These are phyloP conservation scores for Tridacna gigas DNA, from an alignment of 2,888 invertebrate species.

Conservation along the genomic window DNA sequence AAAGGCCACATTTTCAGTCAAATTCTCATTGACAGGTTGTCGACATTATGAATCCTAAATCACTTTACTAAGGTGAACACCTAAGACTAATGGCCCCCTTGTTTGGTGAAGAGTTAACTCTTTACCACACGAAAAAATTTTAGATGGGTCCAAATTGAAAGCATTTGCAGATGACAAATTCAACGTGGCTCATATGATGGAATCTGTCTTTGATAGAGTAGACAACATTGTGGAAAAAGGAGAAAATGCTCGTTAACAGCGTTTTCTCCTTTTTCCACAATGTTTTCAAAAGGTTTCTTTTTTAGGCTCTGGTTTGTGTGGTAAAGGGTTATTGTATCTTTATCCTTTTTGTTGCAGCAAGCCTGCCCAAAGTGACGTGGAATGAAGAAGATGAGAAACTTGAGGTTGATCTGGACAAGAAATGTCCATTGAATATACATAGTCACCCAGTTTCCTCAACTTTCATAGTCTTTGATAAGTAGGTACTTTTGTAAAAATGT, in stretches of 20 bases:
- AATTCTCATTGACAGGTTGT: too few relatives aligned
- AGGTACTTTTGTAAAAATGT: constrained; percentile 80
- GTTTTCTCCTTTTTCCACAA: background rate
- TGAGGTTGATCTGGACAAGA: constrained; percentile 87
- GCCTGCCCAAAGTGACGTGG: constrained; percentile 89
- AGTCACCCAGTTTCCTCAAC: constrained; percentile 89
- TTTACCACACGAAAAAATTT: too few relatives aligned
- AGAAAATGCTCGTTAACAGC: background rate
- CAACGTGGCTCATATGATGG: too few relatives aligned
- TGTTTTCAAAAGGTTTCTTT: background rate
- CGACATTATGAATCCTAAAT: too few relatives aligned
- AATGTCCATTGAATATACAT: constrained; percentile 87
- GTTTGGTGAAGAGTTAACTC: too few relatives aligned
- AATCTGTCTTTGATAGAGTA: too few relatives aligned
- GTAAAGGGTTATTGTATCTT: background rate
- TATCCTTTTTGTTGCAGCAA: constrained; percentile 86
- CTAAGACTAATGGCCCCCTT: too few relatives aligned
- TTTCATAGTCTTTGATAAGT: constrained; percentile 91
- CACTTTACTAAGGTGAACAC: too few relatives aligned
- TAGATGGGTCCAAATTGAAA: too few relatives aligned
- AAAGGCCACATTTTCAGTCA: too few relatives aligned
- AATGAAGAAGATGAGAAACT: constrained; percentile 90
- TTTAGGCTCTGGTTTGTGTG: background rate
- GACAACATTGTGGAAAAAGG: background rate
- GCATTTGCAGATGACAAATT: too few relatives aligned